A percentile compares a stretch with the other conserved stretches of the same genome.
These are phyloP conservation scores for Calephelis nemesis DNA, from an alignment of 1,140 invertebrate species.

Conservation along the genomic window DNA sequence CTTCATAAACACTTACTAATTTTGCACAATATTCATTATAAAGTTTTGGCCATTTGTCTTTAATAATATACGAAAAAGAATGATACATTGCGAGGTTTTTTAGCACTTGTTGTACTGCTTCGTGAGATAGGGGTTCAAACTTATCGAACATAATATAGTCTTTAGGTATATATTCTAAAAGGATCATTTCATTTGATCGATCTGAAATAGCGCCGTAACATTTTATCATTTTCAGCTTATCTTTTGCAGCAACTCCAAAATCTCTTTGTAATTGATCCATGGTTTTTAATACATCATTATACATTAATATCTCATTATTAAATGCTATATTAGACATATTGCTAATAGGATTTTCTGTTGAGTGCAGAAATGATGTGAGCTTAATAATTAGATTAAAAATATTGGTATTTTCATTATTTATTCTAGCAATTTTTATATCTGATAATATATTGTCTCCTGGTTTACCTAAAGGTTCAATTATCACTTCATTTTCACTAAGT, in stretches of 20 bases:
- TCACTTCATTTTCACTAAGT: neutral
- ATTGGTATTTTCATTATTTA: neutral
- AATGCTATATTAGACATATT: neutral
- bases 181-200: neutral
- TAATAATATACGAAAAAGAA: conserved; percentile 10
- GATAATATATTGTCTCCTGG: neutral
- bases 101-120: conserved; percentile 40
- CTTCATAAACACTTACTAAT: neutral
- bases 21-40: conserved; percentile 46
- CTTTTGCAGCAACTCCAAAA: neutral
- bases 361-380: neutral
- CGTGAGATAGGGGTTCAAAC: conserved; percentile 56
- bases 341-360: neutral
- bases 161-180: conserved; percentile 75
- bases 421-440: neutral
- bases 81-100: conserved; percentile 8
- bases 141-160: conserved; percentile 63
- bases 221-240: neutral
- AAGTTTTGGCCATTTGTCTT: neutral
- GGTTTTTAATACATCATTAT: conserved; percentile 33
- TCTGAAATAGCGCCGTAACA: neutral
- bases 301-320: conserved; percentile 15
- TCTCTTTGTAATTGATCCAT: conserved; percentile 14
- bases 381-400: neutral
- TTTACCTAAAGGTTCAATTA: neutral